These are phyloP conservation scores for Drosophila antonietae DNA, from an alignment of 2,888 invertebrate genomes.

Conservation along the genomic window DNA sequence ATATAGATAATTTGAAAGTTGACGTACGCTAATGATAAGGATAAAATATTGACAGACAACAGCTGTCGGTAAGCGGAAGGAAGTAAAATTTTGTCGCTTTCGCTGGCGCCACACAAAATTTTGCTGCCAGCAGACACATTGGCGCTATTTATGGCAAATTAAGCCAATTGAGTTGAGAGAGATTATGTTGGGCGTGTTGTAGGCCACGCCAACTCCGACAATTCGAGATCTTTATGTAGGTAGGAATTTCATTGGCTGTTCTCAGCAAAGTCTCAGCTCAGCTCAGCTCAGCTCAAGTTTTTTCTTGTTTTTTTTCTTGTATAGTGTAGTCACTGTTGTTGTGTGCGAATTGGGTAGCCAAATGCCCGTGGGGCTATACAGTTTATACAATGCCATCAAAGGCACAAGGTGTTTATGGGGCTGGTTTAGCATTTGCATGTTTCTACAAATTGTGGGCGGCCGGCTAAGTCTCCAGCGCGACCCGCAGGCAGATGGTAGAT, in stretches of 20 bases:
- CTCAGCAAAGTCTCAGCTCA: conserved; percentile 27
- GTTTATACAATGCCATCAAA: conserved; percentile 66
- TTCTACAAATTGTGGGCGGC: conserved; percentile 43
- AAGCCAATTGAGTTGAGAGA: conserved; percentile 78
- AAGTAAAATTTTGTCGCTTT: conserved; percentile 44
- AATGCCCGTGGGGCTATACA: conserved; percentile 61
- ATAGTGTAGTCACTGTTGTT: conserved; percentile 6
- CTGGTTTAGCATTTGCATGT: conserved; percentile 66
- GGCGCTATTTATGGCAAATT: conserved; percentile 79
- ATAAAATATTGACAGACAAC: conserved; percentile 64
- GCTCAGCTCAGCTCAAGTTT: conserved; percentile 13
- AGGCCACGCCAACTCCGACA: conserved; percentile 21
- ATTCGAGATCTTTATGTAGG: conserved; percentile 28
- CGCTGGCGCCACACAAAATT: conserved; percentile 50
- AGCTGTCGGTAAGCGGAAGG: conserved; percentile 61
- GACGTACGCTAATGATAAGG: conserved; percentile 73
- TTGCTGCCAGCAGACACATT: conserved; percentile 51
- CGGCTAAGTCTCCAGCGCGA: neutral
- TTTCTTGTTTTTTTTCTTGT: neutral
- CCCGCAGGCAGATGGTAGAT: conserved; percentile 30
- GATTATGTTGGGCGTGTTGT: conserved; percentile 48
- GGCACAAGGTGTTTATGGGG: conserved; percentile 68
- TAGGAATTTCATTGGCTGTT: conserved; percentile 60
- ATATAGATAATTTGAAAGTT: conserved; percentile 67
- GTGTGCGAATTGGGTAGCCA: conserved; percentile 28